Evolutionary conservation across 2,113 vertebrate genomes (phyloP).

Genomic region (Myiagra hebetior): DNA sequence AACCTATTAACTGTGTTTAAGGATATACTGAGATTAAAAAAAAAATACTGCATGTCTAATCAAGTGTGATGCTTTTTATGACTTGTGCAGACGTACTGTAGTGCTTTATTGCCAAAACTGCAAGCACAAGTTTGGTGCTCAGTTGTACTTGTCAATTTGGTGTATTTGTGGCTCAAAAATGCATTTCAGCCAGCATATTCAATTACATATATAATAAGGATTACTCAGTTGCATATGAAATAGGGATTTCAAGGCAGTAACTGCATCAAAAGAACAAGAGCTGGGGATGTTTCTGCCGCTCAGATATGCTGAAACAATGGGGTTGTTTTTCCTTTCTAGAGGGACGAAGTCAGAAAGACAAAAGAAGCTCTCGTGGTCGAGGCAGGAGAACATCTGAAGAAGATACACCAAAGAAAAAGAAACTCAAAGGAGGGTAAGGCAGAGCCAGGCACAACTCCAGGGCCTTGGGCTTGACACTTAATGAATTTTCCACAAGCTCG

Average conservation of each 20-base stretch:
- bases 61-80: not conserved
- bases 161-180: not conserved
- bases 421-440: constrained; percentile 88
- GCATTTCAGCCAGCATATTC: not conserved
- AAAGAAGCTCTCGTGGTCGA: constrained; percentile 84
- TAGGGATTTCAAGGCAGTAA: not conserved
- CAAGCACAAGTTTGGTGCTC: not conserved
- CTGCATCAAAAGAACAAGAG: not conserved
- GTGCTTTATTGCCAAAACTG: not conserved
- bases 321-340: constrained; percentile 67
- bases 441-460: not conserved
- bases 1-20: not conserved
- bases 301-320: not conserved
- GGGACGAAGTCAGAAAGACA: constrained; percentile 85
- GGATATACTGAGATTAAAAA: not conserved
- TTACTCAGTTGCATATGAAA: rapidly evolving
- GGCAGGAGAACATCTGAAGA: constrained; percentile 89
- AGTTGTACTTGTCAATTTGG: rapidly evolving
- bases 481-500: not conserved
- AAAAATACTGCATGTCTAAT: not conserved
- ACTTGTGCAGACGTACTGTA: not conserved
- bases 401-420: constrained; percentile 93
- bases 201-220: not conserved
- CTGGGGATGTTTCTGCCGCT: not conserved
- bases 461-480: not conserved